Evolutionary conservation across 2,797 vertebrate species (phyloP), one percentile per base, ranked within the genome.

Genomic region (Todus mexicanus): DNA sequence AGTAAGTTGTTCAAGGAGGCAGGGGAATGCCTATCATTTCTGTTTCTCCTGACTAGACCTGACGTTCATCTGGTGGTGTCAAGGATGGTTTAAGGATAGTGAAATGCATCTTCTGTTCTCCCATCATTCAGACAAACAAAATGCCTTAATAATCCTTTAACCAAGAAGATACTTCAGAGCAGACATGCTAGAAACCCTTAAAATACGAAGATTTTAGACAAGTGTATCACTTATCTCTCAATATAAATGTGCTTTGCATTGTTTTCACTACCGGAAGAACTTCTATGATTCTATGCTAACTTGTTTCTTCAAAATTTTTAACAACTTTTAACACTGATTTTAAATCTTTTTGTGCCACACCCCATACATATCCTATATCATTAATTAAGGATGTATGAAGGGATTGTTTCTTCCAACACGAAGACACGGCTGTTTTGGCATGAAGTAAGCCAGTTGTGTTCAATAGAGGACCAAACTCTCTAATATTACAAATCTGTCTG

Each of bases 51-150:
- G 90, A 93, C 71, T 79, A 94, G 90, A 94, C 74, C 83, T 94
- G 94, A 94, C 90, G 27, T 91, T 96, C 91, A 92, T 95, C 96
- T 95, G 93, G 90, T 95, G 83, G 85, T 91, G 88, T 96, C 91
- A 84, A 85, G 60, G 88, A 93, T 73, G 56, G 91, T 96, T 95
- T 96, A 87, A 91, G 85, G 91, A 94, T 84, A 87, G n/a, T 84
- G 80, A 95, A 95, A 94, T 79, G 29, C 93, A 93, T 94, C 93
- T 93, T 92, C 93, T 68, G n/a, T 88, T 21, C 68, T 93, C 60
- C 60, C 56, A 77, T 84, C 61, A 74, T 61, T 76, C 83, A 92
- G 69, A 72, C 47, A 70, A 91, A 73, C 37, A 64, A 38, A 90
- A 74, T 27, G 15, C 19, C 71, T 71, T n/a, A n/a, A 54, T 47